Base-by-base conservation (phyloP, 30 jellyfish, hydroid and myxozoan species). In the Clytia hemisphaerica region DNA sequence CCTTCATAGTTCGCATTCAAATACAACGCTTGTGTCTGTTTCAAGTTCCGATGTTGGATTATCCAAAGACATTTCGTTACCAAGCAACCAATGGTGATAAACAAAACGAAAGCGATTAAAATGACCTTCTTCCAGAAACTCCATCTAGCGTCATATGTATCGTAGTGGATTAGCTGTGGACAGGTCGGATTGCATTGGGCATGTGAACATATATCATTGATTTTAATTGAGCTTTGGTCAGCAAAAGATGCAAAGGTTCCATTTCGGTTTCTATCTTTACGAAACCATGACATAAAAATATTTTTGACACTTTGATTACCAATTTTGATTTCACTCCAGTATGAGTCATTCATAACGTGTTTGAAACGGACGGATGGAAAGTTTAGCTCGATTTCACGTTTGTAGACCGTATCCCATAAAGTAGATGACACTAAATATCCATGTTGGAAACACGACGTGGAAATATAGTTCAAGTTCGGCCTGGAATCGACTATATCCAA, bases 141-240 rank as follows among this genome's bases (percentile, higher is more conserved):
- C 21, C 63, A 19, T 16, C 36, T 15, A 14, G 35, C 30, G 15
- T n/a, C 6, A 24, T 49, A 38, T 14, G 16, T 35, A 16, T 25
- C 25, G 72, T 27, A 42, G 61, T 19, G 18, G 18, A 73, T 32
- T 29, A 37, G 27, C 6, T n/a, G 29, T 26, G 72, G 92, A 79
- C 96, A 87, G 22, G 96, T 72, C 10, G 96, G 94, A 75, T 87
- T 78, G 75, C 96, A 87, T 38, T 87, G 94, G 14, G 84, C 60
- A 18, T 83, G 77, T 25, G 47, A 24, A 45, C 96, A 87, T n/a
- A 62, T 21, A 46, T 67, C 80, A 14, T 37, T 67, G 9, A 15
- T 40, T 22, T 36, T 76, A 1, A 62, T 16, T 24, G 29, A 22
- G 25, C 24, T 5, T 0, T 5, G 21, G 0, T 0, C 14, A 18